Evolutionary conservation across 2,113 vertebrate species (phyloP).

Genomic region (Ictalurus punctatus): DNA sequence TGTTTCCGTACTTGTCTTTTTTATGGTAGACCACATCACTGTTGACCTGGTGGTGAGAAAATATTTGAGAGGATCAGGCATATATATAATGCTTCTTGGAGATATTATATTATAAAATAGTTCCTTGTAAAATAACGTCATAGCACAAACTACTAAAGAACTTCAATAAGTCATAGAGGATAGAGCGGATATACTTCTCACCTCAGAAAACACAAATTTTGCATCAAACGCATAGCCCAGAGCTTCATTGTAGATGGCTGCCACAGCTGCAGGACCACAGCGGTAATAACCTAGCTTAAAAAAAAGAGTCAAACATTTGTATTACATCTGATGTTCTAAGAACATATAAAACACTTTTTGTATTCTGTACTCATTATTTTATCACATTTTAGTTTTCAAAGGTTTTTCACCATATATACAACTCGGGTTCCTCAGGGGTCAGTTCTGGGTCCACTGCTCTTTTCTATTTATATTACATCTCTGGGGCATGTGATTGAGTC

Average conservation of each 20-base stretch:
- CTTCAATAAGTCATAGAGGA: neutral
- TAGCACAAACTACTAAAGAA: neutral
- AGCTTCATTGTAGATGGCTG: conserved; percentile 79
- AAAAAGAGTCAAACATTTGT: conserved; percentile 39
- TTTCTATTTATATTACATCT: no score
- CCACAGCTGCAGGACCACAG: conserved; percentile 86
- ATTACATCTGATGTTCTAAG: neutral
- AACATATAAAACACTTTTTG: neutral
- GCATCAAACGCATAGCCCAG: conserved; percentile 82
- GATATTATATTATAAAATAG: neutral
- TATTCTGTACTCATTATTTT: neutral
- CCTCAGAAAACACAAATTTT: conserved; percentile 88
- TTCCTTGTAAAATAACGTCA: neutral
- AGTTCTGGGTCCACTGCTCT: no score
- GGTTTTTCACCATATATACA: neutral
- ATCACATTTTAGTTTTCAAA: neutral
- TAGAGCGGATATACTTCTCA: conserved; percentile 53
- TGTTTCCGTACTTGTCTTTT: conserved; percentile 68
- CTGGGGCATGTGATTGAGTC: no score
- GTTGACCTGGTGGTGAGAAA: conserved; percentile 78
- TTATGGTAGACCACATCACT: conserved; percentile 78
- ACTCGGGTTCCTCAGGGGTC: no score
- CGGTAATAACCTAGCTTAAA: conserved; percentile 83
- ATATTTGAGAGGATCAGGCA: neutral
- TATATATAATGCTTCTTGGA: neutral